A percentile compares a stretch with the other conserved stretches of the same genome.
Conservation (phyloP, 1,140 invertebrate genomes). For the Microplitis demolitor region DNA sequence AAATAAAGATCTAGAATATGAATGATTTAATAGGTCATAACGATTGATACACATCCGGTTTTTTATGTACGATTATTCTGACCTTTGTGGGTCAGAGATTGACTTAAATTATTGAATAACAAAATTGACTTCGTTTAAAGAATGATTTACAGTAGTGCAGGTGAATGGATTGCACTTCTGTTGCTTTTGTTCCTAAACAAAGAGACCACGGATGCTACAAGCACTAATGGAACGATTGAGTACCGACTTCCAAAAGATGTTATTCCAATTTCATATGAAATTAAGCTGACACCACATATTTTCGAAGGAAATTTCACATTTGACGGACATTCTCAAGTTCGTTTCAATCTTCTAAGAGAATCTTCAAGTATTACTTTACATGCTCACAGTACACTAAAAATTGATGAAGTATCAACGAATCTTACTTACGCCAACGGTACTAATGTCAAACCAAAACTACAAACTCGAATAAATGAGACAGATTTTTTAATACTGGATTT, state of each 20-base stretch:
- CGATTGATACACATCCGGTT: too few relatives aligned
- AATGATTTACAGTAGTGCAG: constrained; percentile 14
- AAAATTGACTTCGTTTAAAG: neutral
- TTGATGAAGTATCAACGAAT: constrained; percentile 17
- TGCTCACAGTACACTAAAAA: constrained; percentile 12
- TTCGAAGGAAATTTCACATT: constrained; percentile 34
- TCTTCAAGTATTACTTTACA: constrained; percentile 28
- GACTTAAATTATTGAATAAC: constrained; percentile 5
- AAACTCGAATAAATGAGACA: constrained; percentile 62
- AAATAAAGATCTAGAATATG: too few relatives aligned
- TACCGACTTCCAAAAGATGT: constrained; percentile 25
- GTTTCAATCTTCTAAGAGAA: neutral
- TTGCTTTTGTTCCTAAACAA: constrained; percentile 8
- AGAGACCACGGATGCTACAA: neutral
- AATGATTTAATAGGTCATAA: too few relatives aligned
- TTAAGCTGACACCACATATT: constrained; percentile 22
- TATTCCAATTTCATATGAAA: constrained; percentile 26
- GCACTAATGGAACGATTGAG: constrained; percentile 8
- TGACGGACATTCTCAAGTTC: constrained; percentile 19
- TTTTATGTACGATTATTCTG: neutral
- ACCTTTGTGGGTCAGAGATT: constrained; percentile 10
- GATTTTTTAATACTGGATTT: constrained; percentile 53
- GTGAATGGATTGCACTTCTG: constrained; percentile 17
- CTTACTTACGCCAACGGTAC: neutral
- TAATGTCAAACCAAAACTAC: constrained; percentile 23